phyloP scores from a whole-genome alignment of 2,888 invertebrate genomes.

The Dione vanillae region DNA sequence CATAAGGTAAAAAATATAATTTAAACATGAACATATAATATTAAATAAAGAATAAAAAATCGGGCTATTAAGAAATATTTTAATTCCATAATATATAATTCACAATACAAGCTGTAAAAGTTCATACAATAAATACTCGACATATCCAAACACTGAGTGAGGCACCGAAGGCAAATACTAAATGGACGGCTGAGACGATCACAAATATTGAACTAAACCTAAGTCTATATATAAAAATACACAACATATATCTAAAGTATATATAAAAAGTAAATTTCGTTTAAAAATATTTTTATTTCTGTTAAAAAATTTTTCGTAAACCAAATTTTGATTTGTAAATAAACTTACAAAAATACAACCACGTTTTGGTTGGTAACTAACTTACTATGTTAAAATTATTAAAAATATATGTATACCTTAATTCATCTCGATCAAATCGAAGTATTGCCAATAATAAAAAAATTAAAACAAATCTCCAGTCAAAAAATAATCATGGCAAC shows the following conservation, averaged over 20 bases:
- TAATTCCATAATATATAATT: conserved; percentile 19
- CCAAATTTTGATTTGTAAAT: not conserved
- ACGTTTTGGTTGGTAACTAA: conserved; percentile 25
- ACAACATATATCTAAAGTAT: not conserved
- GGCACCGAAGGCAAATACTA: conserved; percentile 57
- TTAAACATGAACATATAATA: no score
- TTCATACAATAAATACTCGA: conserved; percentile 42
- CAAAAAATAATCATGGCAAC: conserved; percentile 25
- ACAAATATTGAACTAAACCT: conserved; percentile 60
- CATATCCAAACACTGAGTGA: conserved; percentile 19
- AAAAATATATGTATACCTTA: not conserved
- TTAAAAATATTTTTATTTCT: not conserved
- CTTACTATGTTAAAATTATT: conserved; percentile 9
- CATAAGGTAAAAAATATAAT: no score
- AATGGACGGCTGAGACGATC: conserved; percentile 77
- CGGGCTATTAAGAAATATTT: not conserved
- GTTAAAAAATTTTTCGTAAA: not conserved
- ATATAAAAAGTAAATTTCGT: not conserved
- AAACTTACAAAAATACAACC: conserved; percentile 12
- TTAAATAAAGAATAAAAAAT: not conserved
- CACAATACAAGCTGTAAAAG: conserved; percentile 7
- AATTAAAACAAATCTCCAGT: conserved; percentile 10
- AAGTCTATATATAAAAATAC: conserved; percentile 41
- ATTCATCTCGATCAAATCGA: not conserved
- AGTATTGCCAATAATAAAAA: conserved; percentile 12